phyloP scores from a whole-genome alignment of 1,140 invertebrate species.

The Drosophila navojoa region DNA sequence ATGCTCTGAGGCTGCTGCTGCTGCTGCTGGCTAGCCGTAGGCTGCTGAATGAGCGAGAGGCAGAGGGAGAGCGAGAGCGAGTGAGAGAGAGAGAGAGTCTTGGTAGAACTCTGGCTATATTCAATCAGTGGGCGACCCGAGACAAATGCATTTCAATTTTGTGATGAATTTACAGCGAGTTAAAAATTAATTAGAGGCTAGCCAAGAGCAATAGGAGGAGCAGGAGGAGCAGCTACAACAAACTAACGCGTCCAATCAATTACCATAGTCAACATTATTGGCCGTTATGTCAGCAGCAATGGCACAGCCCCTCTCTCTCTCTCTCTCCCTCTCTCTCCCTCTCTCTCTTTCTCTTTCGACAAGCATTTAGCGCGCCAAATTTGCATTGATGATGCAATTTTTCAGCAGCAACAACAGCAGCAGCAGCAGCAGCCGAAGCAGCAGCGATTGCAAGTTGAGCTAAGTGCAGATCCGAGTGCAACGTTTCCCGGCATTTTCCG shows the following conservation, averaged over 20 bases:
- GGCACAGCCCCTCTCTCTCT: not conserved
- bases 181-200: conserved; percentile 72
- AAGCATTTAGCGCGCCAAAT: conserved; percentile 58
- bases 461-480: conserved; percentile 2
- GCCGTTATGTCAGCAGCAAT: conserved; percentile 38
- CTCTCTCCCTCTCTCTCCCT: not conserved
- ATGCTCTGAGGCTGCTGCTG: not conserved
- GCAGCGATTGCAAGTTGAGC: not conserved
- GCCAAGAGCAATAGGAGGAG: conserved; percentile 4
- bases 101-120: not conserved
- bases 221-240: conserved; percentile 22
- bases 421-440: conserved; percentile 14
- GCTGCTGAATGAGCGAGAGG: conserved; percentile 44
- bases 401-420: conserved; percentile 24
- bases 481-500: conserved; percentile 36
- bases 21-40: conserved; percentile 44
- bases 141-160: conserved; percentile 50
- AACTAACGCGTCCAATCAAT: conserved; percentile 68
- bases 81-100: not conserved
- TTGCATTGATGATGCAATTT: conserved; percentile 81
- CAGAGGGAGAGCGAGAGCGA: not conserved
- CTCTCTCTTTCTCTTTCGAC: not conserved
- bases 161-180: conserved; percentile 75
- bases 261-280: conserved; percentile 53
- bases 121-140: conserved; percentile 62